Evolutionary conservation across 1,140 invertebrate species (phyloP).

Genomic region (Euwallacea similis): DNA sequence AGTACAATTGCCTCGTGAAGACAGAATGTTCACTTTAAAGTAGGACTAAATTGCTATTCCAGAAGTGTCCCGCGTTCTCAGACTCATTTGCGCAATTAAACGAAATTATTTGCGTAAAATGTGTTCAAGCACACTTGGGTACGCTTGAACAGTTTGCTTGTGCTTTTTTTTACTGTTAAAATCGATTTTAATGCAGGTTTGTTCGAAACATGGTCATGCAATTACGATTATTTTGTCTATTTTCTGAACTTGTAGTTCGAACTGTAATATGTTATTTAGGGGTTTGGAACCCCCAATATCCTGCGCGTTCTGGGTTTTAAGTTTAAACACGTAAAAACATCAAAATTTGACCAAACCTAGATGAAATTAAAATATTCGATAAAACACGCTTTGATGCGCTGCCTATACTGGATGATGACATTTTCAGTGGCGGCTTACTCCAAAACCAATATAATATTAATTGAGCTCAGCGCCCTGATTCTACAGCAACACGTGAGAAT

Average conservation of each 20-base stretch:
- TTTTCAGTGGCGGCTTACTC: no score
- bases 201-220: no score
- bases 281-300: not conserved
- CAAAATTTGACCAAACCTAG: no score
- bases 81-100: conserved; percentile 5
- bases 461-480: no score
- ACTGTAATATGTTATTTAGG: not conserved
- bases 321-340: not conserved
- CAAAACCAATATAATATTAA: no score
- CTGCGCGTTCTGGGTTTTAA: not conserved
- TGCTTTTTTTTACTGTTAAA: not conserved
- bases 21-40: conserved; percentile 4
- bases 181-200: not conserved
- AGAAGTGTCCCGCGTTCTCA: not conserved
- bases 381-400: no score
- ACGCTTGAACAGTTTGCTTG: not conserved
- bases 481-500: no score
- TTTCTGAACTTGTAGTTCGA: no score
- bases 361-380: no score
- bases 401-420: no score
- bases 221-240: no score
- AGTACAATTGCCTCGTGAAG: not conserved
- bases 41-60: conserved; percentile 5
- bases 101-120: conserved; percentile 4
- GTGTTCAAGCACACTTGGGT: not conserved